Base-by-base conservation (phyloP, 2,797 vertebrate species). In the Cynodonichthys magdalenae region DNA sequence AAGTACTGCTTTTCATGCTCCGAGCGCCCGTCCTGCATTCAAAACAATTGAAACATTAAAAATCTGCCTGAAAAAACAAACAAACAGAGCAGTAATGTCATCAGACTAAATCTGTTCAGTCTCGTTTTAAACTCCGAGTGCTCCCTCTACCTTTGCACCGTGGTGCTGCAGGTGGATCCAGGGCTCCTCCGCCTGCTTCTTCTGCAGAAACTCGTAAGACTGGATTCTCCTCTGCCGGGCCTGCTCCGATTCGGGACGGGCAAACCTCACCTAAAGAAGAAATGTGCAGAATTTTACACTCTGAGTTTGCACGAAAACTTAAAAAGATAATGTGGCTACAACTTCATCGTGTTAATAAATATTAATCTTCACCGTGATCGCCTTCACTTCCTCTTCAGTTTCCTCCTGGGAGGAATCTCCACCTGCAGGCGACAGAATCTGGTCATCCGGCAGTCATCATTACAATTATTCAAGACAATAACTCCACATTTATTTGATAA, bases 371-470 rank as follows among this genome's bases (percentile, higher is more conserved):
- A 99, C 98, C 75, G 98, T 99, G 77, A 99, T 95, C 81, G 98
- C 96, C 73, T 99, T 99, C 76, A 93, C 91, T 0, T 99, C 98
- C 0, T 99, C 98, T 84, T 99, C 98, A 0, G 93, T 94, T 88
- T 99, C 98, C 58, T 99, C 98, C 88, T 99, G 98, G 2, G 97
- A 99, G n/a, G 98, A 99, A 83, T 99, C 98, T 73, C 98, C 97
- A 31, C 94, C 97, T 98, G 86, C 17, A 77, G 82, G 77, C 11
- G 57, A 0, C 54, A 64, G 5, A 68, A 18, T 47, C 34, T n/a
- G 39, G 11, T 62, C 19, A 69, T 24, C 7, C 2, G 47, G 41
- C n/a, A 3, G 28, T 17, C 6, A 44, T 44, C 42, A 17, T 7
- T 31, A 31, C 24, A 24, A 24, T 24, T 24, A 24, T 24, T 24